Evolutionary conservation across 2,888 invertebrate genomes (phyloP).

Genomic region (Polydrusus cervinus): DNA sequence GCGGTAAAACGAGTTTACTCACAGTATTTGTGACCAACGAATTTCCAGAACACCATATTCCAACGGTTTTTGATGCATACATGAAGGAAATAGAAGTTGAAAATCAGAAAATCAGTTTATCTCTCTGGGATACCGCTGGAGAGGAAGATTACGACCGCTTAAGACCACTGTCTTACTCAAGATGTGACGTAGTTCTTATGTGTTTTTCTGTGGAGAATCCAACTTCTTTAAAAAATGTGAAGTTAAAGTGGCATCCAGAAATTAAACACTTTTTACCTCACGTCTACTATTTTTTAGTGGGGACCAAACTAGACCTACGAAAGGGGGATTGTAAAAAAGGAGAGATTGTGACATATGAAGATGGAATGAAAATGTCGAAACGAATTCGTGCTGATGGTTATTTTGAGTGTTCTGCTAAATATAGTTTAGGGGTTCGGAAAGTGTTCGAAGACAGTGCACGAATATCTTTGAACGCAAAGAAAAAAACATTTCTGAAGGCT

Average conservation of each 20-base stretch:
- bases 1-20: constrained; percentile 78
- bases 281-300: constrained; percentile 77
- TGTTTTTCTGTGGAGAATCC: constrained; percentile 78
- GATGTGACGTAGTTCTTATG: constrained; percentile 78
- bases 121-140: constrained; percentile 76
- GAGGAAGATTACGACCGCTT: constrained; percentile 75
- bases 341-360: constrained; percentile 72
- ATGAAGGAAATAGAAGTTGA: constrained; percentile 73
- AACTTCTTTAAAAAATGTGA: constrained; percentile 77
- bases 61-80: constrained; percentile 68
- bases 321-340: constrained; percentile 63
- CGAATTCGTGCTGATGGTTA: constrained; percentile 76
- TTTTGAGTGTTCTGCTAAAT: constrained; percentile 78
- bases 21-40: constrained; percentile 77
- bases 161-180: constrained; percentile 75
- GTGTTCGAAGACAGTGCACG: constrained; percentile 77
- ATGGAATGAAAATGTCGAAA: constrained; percentile 74
- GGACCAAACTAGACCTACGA: constrained; percentile 75
- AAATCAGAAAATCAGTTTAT: constrained; percentile 69
- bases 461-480: constrained; percentile 51
- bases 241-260: constrained; percentile 79
- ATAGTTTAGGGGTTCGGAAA: constrained; percentile 76
- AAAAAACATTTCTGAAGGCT: constrained; percentile 25
- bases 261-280: constrained; percentile 77
- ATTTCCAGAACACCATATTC: constrained; percentile 76